These are phyloP conservation scores for Nephila pilipes DNA, from an alignment of 1,140 invertebrate species.

Conservation along the genomic window DNA sequence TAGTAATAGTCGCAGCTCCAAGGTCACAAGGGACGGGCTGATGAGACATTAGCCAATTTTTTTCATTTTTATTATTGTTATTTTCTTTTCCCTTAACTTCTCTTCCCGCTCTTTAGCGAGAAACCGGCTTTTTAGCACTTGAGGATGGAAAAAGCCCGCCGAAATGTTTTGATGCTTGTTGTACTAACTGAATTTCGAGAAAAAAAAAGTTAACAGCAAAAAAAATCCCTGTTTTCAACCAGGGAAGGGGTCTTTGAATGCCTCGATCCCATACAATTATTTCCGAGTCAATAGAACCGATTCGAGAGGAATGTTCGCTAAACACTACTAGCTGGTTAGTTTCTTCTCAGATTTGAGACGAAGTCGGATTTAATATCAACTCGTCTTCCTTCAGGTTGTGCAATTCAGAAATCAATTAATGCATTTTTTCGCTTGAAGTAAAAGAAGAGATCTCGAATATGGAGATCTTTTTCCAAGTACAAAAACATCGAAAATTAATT, in stretches of 20 bases:
- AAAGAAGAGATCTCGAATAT: too few relatives aligned
- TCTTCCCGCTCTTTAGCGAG: not conserved
- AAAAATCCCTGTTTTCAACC: not conserved
- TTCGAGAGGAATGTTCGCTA: not conserved
- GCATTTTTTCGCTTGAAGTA: too few relatives aligned
- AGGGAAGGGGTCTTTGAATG: not conserved
- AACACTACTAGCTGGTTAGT: not conserved
- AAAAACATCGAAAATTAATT: too few relatives aligned
- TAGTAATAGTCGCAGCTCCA: conserved; percentile 50
- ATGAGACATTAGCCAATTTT: not conserved
- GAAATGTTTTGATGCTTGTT: not conserved
- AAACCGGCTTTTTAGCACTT: not conserved
- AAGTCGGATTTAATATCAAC: too few relatives aligned
- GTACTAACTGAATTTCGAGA: not conserved
- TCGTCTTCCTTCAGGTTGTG: too few relatives aligned
- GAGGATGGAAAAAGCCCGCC: conserved; percentile 15
- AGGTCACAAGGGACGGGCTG: conserved; percentile 54
- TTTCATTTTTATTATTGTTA: not conserved
- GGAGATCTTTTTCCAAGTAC: too few relatives aligned
- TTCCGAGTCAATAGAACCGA: not conserved
- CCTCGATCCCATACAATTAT: not conserved
- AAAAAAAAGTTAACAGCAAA: not conserved
- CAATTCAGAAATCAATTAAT: too few relatives aligned
- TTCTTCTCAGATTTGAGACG: too few relatives aligned
- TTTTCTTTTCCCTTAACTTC: not conserved